Base-by-base conservation (phyloP, 2,113 vertebrate genomes). In the Labeo rohita region DNA sequence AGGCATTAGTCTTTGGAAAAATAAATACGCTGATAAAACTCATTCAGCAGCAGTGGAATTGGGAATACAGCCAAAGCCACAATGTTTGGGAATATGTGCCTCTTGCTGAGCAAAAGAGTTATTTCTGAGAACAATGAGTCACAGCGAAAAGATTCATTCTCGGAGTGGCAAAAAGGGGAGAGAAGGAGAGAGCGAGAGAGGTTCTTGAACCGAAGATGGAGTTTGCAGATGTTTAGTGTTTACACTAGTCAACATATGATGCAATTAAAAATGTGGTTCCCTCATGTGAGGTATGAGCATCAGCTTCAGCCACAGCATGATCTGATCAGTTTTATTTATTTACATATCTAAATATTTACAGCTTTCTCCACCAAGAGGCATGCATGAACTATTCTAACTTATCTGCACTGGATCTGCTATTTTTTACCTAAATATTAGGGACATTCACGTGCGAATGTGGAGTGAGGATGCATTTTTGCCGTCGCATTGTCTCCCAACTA, bases 1-100 rank as follows among this genome's bases (percentile, higher is more conserved):
- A 70, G 8, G 47, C 43, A 68, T 80, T 80, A 79, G 50, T 56
- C 21, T 50, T 39, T 50, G 80, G 80, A 88, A 88, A 82, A 89
- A 77, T 77, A 90, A 81, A 87, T n/a, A 61, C 0, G 52, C 73
- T 49, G 65, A 89, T 89, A 89, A 88, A 82, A 84, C 56, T 84
- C 50, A 45, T 84, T 23, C 10, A 84, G 50, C 81, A 50, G 21
- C 77, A 72, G 70, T 66, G 81, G 75, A 76, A 80, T 49, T 77
- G 36, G 49, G 8, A 52, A 70, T 83, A 80, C 10, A 54, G 45
- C 34, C 74, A 80, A 84, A 28, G 4, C 70, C 80, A 84, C 54
- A 80, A 78, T 50, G 82, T 68, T 77, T 61, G 63, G 82, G 83
- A 88, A 88, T 70, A 52, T 52, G 34, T 70, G 39, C 50, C 73